Conservation (phyloP, 1,140 invertebrate genomes). For the Homalodisca vitripennis region DNA sequence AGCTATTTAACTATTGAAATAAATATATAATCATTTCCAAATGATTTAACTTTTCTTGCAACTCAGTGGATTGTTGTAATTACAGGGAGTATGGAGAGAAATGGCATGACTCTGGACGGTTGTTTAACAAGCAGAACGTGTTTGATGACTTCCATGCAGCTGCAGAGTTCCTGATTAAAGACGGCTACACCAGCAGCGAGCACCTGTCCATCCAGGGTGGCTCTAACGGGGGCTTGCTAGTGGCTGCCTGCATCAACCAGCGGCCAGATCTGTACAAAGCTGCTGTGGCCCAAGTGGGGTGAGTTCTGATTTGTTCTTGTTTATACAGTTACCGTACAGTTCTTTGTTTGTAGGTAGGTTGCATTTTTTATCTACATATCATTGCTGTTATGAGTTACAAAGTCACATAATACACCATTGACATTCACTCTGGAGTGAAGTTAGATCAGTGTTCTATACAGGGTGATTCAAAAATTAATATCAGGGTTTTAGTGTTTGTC, state of each 20-base stretch:
- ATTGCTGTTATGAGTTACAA: background rate
- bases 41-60: too few species aligned
- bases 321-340: background rate
- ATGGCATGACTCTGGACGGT: slow-evolving; percentile 93
- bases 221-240: slow-evolving; percentile 94
- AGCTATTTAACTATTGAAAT: too few species aligned
- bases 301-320: slow-evolving; percentile 44
- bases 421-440: background rate
- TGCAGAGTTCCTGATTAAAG: slow-evolving; percentile 83
- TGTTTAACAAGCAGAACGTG: slow-evolving; percentile 95
- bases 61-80: slow-evolving; percentile 22
- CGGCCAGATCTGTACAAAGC: slow-evolving; percentile 92
- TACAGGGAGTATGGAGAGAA: slow-evolving; percentile 92
- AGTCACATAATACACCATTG: background rate
- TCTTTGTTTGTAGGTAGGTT: background rate
- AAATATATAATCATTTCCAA: too few species aligned
- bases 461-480: too few species aligned
- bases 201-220: slow-evolving; percentile 90
- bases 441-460: too few species aligned
- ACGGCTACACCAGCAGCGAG: slow-evolving; percentile 74
- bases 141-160: slow-evolving; percentile 96
- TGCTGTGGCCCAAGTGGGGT: slow-evolving; percentile 90
- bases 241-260: slow-evolving; percentile 93
- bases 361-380: background rate
- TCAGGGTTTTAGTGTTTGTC: too few species aligned